Percentiles rank a stretch among this genome's conserved stretches.
phyloP scores from a whole-genome alignment of 2,888 invertebrate genomes.

The Drosophila nigricruria region DNA sequence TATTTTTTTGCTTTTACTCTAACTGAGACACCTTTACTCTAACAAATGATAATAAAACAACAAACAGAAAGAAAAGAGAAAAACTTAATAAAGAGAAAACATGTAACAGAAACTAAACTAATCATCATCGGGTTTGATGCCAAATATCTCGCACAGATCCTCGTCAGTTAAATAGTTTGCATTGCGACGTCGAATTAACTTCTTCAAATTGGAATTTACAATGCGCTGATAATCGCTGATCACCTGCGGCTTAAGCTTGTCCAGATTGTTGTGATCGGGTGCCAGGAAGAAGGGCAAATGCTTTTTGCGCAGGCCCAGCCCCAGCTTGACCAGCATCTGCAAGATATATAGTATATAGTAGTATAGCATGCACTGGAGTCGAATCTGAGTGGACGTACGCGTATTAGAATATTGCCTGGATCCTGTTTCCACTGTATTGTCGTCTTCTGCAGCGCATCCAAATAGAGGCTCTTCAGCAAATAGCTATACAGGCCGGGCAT shows the following conservation, averaged over 20 bases:
- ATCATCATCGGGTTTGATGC: conserved; percentile 2
- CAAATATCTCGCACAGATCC: conserved; percentile 34
- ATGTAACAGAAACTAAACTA: conserved; percentile 21
- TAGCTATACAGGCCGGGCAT: conserved; percentile 48
- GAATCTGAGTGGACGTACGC: conserved; percentile 19
- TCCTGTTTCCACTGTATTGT: conserved; percentile 30
- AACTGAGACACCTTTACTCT: conserved; percentile 57
- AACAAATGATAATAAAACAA: conserved; percentile 46
- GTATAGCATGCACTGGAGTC: not conserved
- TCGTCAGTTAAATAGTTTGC: conserved; percentile 22
- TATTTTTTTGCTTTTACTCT: conserved; percentile 56
- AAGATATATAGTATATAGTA: not conserved
- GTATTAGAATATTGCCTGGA: conserved; percentile 39
- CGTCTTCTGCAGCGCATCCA: conserved; percentile 21
- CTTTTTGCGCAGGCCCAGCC: not conserved
- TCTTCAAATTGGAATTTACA: not conserved
- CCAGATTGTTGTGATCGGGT: conserved; percentile 33
- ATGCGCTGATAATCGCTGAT: not conserved
- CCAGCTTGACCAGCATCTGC: not conserved
- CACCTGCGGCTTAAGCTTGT: not conserved
- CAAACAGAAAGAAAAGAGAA: conserved; percentile 7
- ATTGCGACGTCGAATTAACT: conserved; percentile 26
- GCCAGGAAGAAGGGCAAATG: conserved; percentile 33
- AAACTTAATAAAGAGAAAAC: conserved; percentile 35
- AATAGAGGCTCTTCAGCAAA: conserved; percentile 66